Conservation (phyloP, 2,113 vertebrate genomes). For the Cephalopterus ornatus region DNA sequence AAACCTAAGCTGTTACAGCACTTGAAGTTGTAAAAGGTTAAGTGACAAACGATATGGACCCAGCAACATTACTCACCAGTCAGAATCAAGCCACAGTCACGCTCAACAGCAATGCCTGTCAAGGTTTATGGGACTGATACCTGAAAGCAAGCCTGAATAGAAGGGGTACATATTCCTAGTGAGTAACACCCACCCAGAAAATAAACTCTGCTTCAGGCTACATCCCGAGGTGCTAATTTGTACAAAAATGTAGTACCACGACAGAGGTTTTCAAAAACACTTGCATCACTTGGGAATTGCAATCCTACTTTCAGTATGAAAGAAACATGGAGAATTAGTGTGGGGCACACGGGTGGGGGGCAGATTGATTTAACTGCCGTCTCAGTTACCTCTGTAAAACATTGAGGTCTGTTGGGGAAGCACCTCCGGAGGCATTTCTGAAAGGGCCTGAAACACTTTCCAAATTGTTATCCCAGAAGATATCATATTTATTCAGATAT, state of each 20-base stretch:
- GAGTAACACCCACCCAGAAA: background rate
- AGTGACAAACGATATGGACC: slow-evolving; percentile 44
- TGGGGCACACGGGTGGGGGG: background rate
- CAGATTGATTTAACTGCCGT: background rate
- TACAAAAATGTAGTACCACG: background rate
- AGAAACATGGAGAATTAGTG: background rate
- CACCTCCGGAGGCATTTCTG: background rate
- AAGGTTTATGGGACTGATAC: background rate
- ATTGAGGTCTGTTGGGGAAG: background rate
- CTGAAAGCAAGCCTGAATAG: background rate
- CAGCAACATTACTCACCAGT: slow-evolving; percentile 67
- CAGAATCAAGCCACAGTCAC: slow-evolving; percentile 52
- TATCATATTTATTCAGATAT: background rate
- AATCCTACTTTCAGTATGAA: background rate
- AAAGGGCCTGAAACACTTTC: background rate
- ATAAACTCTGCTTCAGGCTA: background rate
- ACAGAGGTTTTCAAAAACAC: background rate
- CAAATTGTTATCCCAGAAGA: background rate
- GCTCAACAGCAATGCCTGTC: slow-evolving; percentile 7
- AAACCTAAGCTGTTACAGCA: background rate
- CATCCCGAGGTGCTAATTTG: background rate
- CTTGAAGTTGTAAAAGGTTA: slow-evolving; percentile 40
- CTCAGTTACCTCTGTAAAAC: background rate
- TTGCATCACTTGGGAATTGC: background rate
- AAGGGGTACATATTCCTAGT: background rate